Percentiles rank a stretch among this genome's conserved stretches.
phyloP scores from a whole-genome alignment of 1,140 invertebrate genomes.

The Dicyema japonicum region DNA sequence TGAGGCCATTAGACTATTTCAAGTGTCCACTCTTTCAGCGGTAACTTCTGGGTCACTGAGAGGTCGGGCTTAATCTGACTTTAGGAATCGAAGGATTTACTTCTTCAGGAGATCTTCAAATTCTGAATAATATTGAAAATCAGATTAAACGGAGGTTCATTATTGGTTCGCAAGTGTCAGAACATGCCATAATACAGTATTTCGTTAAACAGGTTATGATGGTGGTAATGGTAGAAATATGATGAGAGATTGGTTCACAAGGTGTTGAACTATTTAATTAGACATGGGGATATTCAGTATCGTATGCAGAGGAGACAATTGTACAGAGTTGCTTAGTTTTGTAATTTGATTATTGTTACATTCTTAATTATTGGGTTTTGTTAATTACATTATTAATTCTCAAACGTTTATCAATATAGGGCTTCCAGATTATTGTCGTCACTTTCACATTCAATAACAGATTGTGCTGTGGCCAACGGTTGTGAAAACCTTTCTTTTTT shows the following conservation, averaged over 20 bases:
- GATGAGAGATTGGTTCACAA: conserved; percentile 49
- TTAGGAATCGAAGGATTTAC: conserved; percentile 78
- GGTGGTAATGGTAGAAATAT: conserved; percentile 31
- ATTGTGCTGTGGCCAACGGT: too few relatives aligned
- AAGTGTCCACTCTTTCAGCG: conserved; percentile 81
- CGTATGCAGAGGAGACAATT: conserved; percentile 80
- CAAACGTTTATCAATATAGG: too few relatives aligned
- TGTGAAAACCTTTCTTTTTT: too few relatives aligned
- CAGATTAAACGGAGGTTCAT: conserved; percentile 71
- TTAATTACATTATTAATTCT: too few relatives aligned
- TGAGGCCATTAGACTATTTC: conserved; percentile 84
- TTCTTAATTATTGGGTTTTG: too few relatives aligned
- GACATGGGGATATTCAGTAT: conserved; percentile 68
- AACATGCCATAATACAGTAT: conserved; percentile 64
- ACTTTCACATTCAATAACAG: too few relatives aligned
- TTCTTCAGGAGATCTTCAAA: conserved; percentile 61
- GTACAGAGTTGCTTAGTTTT: too few relatives aligned
- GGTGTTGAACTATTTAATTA: conserved; percentile 63
- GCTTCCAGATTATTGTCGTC: too few relatives aligned
- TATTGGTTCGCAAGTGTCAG: conserved; percentile 72
- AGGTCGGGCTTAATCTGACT: conserved; percentile 23
- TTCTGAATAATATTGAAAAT: conserved; percentile 52
- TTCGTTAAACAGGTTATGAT: conserved; percentile 37
- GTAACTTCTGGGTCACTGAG: conserved; percentile 58
- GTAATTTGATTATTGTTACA: too few relatives aligned